These are phyloP conservation scores for Acrossocheilus wenchowensis DNA, from an alignment of 2,797 vertebrate species.

Conservation along the genomic window DNA sequence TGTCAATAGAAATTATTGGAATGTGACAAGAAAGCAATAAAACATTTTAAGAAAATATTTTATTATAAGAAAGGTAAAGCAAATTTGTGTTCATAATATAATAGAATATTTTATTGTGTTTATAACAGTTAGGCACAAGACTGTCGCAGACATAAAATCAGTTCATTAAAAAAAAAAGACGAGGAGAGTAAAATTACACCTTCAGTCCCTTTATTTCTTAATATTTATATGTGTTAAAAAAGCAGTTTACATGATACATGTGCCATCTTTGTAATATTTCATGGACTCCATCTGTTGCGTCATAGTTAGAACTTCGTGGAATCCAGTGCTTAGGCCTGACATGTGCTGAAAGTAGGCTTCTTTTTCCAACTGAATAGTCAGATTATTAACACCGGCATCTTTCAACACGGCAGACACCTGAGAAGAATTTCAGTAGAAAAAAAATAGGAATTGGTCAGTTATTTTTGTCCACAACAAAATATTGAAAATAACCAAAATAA, in stretches of 20 bases:
- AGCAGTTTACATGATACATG: constrained; percentile 89
- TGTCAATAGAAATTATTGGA: background rate
- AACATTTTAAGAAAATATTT: background rate
- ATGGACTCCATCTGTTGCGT: constrained; percentile 95
- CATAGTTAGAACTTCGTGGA: constrained; percentile 94
- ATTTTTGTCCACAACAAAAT: background rate
- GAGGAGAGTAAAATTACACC: constrained; percentile 33
- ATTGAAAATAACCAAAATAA: background rate
- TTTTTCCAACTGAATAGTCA: constrained; percentile 96
- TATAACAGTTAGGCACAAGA: background rate
- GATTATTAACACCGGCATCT: constrained; percentile 93
- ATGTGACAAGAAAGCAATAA: background rate
- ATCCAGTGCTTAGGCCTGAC: constrained; percentile 95
- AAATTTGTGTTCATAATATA: constrained; percentile 2
- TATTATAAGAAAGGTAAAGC: background rate
- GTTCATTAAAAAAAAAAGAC: constrained; percentile 43
- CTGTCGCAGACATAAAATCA: background rate
- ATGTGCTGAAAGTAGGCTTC: constrained; percentile 98
- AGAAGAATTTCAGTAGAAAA: background rate
- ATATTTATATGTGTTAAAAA: constrained; percentile 64
- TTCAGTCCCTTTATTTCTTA: constrained; percentile 17
- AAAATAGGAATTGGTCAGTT: background rate
- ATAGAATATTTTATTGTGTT: background rate
- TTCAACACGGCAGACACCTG: constrained; percentile 93
- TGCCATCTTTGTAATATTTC: constrained; percentile 93